Percentiles rank a stretch among this genome's conserved stretches.
These are phyloP conservation scores for Trachymyrmex cornetzi DNA, from an alignment of 1,140 invertebrate species.

Conservation along the genomic window DNA sequence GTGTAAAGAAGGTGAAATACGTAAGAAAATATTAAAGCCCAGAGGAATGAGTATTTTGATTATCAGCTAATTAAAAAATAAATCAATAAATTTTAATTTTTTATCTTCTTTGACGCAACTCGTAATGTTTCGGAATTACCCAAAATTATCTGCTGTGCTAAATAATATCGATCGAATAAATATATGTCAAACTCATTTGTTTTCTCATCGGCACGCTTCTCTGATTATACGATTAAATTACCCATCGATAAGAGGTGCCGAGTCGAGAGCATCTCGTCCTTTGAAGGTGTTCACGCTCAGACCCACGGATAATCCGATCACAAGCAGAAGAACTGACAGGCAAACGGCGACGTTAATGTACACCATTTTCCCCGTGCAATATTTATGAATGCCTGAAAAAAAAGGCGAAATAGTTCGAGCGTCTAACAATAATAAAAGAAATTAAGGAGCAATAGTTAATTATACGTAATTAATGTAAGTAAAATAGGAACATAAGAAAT, in stretches of 20 bases:
- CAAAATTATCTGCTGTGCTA: neutral
- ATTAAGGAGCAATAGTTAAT: neutral
- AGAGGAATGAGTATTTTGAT: neutral
- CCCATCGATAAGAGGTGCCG: constrained; percentile 81
- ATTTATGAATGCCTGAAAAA: constrained; percentile 54
- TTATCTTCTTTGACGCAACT: neutral
- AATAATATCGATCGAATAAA: constrained; percentile 19
- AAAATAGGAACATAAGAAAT: neutral
- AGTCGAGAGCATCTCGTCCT: constrained; percentile 78
- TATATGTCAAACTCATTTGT: constrained; percentile 2
- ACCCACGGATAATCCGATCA: constrained; percentile 73
- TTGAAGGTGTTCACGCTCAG: constrained; percentile 68
- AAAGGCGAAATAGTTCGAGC: neutral
- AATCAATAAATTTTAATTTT: neutral
- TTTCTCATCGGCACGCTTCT: constrained; percentile 1
- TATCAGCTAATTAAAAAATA: neutral
- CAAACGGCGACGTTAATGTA: constrained; percentile 64
- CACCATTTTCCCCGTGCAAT: constrained; percentile 70
- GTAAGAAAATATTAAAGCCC: neutral
- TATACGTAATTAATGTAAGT: too few species aligned
- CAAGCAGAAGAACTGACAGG: constrained; percentile 57
- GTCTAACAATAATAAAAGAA: neutral
- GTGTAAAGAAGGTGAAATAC: neutral
- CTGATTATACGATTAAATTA: constrained; percentile 64
- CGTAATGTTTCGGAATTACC: neutral